These are phyloP conservation scores for Ellobius talpinus DNA, from an alignment of 2,113 vertebrate genomes.

Conservation along the genomic window DNA sequence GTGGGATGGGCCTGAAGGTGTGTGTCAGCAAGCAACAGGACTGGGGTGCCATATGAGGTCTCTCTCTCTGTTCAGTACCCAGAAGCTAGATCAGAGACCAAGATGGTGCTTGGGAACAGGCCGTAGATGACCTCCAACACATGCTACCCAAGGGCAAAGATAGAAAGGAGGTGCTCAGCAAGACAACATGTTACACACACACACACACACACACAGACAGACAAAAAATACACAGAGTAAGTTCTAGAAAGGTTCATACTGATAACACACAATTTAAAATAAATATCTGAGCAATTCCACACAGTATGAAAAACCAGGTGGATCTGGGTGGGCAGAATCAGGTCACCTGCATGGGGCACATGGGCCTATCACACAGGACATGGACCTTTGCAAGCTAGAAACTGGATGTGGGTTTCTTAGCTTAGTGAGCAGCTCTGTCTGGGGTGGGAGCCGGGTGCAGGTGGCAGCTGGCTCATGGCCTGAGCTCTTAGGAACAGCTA, in stretches of 20 bases:
- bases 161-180: not conserved
- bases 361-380: fast-evolving
- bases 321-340: not conserved
- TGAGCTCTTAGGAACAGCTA: not conserved
- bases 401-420: not conserved
- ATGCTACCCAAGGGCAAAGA: not conserved
- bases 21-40: not conserved
- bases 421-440: not conserved
- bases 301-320: not conserved
- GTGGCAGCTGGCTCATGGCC: not conserved
- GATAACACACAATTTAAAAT: not conserved
- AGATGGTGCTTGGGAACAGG: not conserved
- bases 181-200: not conserved
- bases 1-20: not conserved
- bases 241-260: not conserved
- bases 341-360: fast-evolving
- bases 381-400: not conserved
- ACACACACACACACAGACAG: not conserved
- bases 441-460: not conserved
- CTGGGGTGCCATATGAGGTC: not conserved
- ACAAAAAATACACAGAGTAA: not conserved
- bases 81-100: not conserved
- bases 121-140: not conserved
- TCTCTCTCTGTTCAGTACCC: not conserved
- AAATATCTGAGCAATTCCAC: not conserved